Evolutionary conservation across 2,113 vertebrate species (phyloP).

Genomic region (Microcebus murinus): DNA sequence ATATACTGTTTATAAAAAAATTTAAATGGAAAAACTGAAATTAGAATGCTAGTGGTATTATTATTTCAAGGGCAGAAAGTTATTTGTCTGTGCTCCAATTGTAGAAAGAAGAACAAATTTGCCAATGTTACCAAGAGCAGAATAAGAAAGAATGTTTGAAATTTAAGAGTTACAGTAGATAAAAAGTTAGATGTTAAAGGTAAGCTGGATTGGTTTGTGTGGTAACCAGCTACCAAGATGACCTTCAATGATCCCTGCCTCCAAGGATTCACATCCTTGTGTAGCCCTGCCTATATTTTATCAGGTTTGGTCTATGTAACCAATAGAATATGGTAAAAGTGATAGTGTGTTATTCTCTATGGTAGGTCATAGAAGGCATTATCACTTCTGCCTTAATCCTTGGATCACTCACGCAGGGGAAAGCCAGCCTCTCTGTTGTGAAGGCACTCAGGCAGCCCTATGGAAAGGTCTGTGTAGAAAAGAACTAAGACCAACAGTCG

Average conservation of each 20-base stretch:
- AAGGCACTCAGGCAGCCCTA: neutral
- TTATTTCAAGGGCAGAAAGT: constrained; percentile 43
- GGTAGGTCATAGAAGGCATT: neutral
- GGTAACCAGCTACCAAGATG: neutral
- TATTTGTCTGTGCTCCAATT: constrained; percentile 18
- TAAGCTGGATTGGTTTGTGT: neutral
- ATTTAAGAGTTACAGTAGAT: constrained; percentile 9
- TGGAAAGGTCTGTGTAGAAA: neutral
- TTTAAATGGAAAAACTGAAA: constrained; percentile 51
- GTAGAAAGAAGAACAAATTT: neutral
- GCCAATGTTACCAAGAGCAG: constrained; percentile 8
- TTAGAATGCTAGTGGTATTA: constrained; percentile 34
- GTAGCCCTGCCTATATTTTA: neutral
- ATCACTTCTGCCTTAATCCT: neutral
- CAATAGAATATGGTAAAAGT: neutral
- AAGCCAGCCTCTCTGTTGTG: neutral
- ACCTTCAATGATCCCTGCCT: neutral
- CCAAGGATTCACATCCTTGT: neutral
- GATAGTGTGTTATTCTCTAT: neutral
- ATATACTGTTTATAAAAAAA: constrained; percentile 41
- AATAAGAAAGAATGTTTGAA: neutral
- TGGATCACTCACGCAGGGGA: neutral
- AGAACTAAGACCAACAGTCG: neutral
- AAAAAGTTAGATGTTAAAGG: neutral
- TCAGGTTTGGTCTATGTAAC: neutral